phyloP scores from a whole-genome alignment of 2,797 vertebrate species.

The Amblyraja radiata region DNA sequence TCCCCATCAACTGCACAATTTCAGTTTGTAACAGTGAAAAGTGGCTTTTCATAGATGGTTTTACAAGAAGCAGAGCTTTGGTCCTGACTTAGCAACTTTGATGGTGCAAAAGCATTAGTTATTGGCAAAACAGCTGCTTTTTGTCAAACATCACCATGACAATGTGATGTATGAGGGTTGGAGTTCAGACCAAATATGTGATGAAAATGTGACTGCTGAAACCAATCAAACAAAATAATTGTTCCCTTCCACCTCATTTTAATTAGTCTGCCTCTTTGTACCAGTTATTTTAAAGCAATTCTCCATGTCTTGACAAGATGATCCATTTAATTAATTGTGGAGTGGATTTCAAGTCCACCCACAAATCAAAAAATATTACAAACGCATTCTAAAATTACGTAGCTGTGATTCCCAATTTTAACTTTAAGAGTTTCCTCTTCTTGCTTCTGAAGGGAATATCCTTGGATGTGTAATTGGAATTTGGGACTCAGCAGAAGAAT shows the following conservation, averaged over 20 bases:
- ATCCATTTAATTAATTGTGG: not conserved
- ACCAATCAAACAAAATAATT: not conserved
- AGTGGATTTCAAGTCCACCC: not conserved
- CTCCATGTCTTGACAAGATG: not conserved
- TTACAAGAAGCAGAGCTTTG: not conserved
- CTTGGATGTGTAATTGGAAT: not conserved
- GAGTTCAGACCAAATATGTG: not conserved
- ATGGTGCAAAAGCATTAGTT: not conserved
- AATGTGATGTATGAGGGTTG: not conserved
- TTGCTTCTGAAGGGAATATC: not conserved
- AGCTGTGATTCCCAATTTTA: not conserved
- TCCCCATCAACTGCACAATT: not conserved
- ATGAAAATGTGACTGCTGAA: not conserved
- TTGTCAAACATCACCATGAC: not conserved
- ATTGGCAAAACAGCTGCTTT: not conserved
- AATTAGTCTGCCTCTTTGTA: not conserved
- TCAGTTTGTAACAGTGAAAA: not conserved
- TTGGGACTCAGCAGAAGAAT: not conserved
- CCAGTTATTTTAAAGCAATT: not conserved
- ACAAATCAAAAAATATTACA: not conserved
- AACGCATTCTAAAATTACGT: not conserved
- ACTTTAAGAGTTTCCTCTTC: not conserved
- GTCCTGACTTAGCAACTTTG: not conserved
- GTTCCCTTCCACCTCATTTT: not conserved
- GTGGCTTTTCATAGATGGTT: not conserved